Evolutionary conservation across 2,797 vertebrate species (phyloP).

Genomic region (Oryzias dopingdopingensis): DNA sequence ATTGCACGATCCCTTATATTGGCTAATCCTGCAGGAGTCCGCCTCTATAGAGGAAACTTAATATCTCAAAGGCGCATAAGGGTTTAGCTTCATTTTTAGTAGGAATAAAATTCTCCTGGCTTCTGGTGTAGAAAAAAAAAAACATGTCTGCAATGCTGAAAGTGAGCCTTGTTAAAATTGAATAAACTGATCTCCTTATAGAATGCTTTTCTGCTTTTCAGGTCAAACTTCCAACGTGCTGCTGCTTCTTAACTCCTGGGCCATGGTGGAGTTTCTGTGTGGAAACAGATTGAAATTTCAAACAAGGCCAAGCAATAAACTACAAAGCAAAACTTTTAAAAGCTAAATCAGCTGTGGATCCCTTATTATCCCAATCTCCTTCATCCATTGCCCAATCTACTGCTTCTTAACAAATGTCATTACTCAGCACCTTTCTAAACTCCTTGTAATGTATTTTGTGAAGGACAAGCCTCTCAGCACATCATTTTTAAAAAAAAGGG

Average conservation of each 20-base stretch:
- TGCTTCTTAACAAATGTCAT: slow-evolving; percentile 9
- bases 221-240: slow-evolving; percentile 19
- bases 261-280: slow-evolving; percentile 16
- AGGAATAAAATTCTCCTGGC: slow-evolving; percentile 1
- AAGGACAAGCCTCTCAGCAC: slow-evolving; percentile 10
- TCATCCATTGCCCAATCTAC: slow-evolving; percentile 5
- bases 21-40: slow-evolving; percentile 26
- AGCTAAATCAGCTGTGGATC: slow-evolving; percentile 6
- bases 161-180: slow-evolving; percentile 29
- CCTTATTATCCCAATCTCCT: slow-evolving; percentile 10
- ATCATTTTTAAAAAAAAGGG: not conserved
- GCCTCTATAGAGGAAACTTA: slow-evolving; percentile 18
- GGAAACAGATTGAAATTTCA: slow-evolving; percentile 30
- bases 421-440: slow-evolving; percentile 15
- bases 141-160: not conserved
- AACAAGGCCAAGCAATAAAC: slow-evolving; percentile 20
- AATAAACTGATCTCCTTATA: slow-evolving; percentile 33
- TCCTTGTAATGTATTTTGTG: slow-evolving; percentile 9
- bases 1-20: slow-evolving; percentile 29
- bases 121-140: not conserved
- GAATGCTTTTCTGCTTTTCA: slow-evolving; percentile 17
- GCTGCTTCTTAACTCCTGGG: slow-evolving; percentile 4
- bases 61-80: slow-evolving; percentile 24
- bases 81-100: slow-evolving; percentile 20
- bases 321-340: slow-evolving; percentile 27